phyloP scores from a whole-genome alignment of 30 jellyfish, hydroid and myxozoan species.

The Pseudorhiza aurosa region DNA sequence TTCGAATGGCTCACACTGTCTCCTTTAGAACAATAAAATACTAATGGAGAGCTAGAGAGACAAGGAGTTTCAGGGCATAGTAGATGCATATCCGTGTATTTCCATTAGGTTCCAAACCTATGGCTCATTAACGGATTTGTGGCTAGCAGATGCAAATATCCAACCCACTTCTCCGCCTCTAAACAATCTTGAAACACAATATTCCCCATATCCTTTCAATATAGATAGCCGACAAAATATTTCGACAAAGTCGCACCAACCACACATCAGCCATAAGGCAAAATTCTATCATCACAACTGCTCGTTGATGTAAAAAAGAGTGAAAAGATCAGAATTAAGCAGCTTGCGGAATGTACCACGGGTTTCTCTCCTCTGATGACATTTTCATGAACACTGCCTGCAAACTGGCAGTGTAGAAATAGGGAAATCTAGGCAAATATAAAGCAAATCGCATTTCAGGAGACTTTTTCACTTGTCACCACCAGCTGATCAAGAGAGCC shows the following conservation, averaged over 20 bases:
- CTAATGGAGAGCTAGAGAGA: not conserved
- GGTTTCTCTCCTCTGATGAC: too few relatives aligned
- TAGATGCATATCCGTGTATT: slow-evolving; percentile 25
- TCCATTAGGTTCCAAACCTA: slow-evolving; percentile 33
- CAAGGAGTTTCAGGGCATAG: not conserved
- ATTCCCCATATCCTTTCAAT: slow-evolving; percentile 2
- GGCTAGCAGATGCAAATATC: slow-evolving; percentile 56
- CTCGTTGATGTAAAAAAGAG: slow-evolving; percentile 4
- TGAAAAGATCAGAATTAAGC: slow-evolving; percentile 5
- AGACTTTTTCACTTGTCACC: too few relatives aligned
- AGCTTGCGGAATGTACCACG: slow-evolving; percentile 34
- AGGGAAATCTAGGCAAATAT: too few relatives aligned
- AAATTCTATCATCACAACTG: slow-evolving; percentile 20
- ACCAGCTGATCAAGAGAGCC: too few relatives aligned
- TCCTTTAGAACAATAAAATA: not conserved
- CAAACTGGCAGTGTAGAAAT: too few relatives aligned
- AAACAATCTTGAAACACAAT: slow-evolving; percentile 40
- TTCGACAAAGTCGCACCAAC: slow-evolving; percentile 45
- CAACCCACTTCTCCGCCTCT: slow-evolving; percentile 73
- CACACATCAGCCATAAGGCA: slow-evolving; percentile 51
- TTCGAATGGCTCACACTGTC: slow-evolving; percentile 7
- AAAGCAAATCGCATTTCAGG: too few relatives aligned
- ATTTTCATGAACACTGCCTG: too few relatives aligned
- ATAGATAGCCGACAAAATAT: slow-evolving; percentile 46
- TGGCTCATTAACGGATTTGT: slow-evolving; percentile 49